A percentile compares a stretch with the other conserved stretches of the same genome.
phyloP scores from a whole-genome alignment of 2,888 invertebrate species.

The Hesperia comma region DNA sequence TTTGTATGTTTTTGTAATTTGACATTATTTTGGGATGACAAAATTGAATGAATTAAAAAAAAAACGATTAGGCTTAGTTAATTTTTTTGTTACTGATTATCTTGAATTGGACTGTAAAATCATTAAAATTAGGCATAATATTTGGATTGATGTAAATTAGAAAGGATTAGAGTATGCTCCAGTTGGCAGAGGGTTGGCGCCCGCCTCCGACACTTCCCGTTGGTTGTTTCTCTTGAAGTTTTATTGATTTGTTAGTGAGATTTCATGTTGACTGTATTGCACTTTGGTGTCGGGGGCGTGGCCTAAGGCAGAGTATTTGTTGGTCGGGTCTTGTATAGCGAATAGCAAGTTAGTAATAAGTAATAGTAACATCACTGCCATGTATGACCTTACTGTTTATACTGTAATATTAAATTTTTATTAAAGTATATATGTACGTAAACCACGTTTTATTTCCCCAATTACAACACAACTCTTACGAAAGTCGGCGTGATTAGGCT shows the following conservation, averaged over 20 bases:
- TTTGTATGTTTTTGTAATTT: constrained; percentile 55
- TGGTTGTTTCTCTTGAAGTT: constrained; percentile 71
- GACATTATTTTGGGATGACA: constrained; percentile 43
- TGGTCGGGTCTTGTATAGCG: constrained; percentile 66
- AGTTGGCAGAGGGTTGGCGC: constrained; percentile 60
- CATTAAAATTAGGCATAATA: constrained; percentile 48
- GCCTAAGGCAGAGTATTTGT: constrained; percentile 47
- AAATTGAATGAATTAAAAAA: constrained; percentile 11
- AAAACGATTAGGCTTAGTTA: constrained; percentile 24
- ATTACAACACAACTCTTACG: background rate
- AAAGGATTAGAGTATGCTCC: constrained; percentile 60
- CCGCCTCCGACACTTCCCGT: constrained; percentile 57
- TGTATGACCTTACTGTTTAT: constrained; percentile 83
- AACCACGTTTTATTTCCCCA: constrained; percentile 44
- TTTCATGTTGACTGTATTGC: constrained; percentile 70
- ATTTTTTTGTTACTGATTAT: constrained; percentile 41
- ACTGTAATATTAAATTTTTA: constrained; percentile 81
- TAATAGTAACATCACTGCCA: constrained; percentile 82
- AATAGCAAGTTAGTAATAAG: constrained; percentile 71
- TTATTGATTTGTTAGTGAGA: constrained; percentile 70
- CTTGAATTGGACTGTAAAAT: constrained; percentile 41
- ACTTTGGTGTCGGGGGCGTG: constrained; percentile 58
- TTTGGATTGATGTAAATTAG: constrained; percentile 68
- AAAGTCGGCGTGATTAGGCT: too few relatives aligned
- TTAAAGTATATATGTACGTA: constrained; percentile 68